phyloP scores from a whole-genome alignment of 2,797 vertebrate genomes.

The Rhynchotus rufescens region DNA sequence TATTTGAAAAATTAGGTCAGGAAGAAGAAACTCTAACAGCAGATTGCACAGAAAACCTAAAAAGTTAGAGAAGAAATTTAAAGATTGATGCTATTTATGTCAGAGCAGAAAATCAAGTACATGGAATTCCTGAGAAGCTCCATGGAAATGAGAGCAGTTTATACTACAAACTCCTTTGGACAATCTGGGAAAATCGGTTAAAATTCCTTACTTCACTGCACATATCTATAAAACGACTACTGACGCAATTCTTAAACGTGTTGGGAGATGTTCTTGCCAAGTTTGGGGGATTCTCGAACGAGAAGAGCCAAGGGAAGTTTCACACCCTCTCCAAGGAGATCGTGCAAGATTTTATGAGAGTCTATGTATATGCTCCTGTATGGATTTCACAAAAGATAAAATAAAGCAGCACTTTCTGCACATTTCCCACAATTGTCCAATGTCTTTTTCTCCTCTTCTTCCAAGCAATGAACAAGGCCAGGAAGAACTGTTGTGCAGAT shows the following conservation, averaged over 20 bases:
- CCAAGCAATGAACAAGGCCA: constrained; percentile 49
- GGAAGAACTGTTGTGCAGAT: constrained; percentile 48
- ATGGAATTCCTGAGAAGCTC: constrained; percentile 31
- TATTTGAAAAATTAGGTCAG: constrained; percentile 6
- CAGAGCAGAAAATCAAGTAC: constrained; percentile 26
- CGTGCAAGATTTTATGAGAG: constrained; percentile 49
- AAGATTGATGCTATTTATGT: neutral
- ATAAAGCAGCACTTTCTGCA: constrained; percentile 42
- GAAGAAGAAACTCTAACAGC: neutral
- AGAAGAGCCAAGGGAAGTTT: constrained; percentile 66
- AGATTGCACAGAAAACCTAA: neutral
- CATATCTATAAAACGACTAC: constrained; percentile 47
- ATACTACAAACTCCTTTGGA: neutral
- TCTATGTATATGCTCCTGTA: constrained; percentile 7
- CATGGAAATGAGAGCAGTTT: neutral
- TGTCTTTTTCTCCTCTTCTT: constrained; percentile 54
- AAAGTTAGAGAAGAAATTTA: neutral
- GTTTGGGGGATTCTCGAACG: constrained; percentile 53
- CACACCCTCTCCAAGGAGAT: constrained; percentile 68
- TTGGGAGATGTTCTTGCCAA: constrained; percentile 67
- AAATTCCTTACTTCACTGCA: constrained; percentile 32
- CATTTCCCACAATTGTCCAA: constrained; percentile 38
- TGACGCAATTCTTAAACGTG: constrained; percentile 60
- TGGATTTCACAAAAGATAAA: constrained; percentile 49
- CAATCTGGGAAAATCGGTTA: constrained; percentile 46